phyloP scores from a whole-genome alignment of 2,113 vertebrate species.

The Vidua macroura region DNA sequence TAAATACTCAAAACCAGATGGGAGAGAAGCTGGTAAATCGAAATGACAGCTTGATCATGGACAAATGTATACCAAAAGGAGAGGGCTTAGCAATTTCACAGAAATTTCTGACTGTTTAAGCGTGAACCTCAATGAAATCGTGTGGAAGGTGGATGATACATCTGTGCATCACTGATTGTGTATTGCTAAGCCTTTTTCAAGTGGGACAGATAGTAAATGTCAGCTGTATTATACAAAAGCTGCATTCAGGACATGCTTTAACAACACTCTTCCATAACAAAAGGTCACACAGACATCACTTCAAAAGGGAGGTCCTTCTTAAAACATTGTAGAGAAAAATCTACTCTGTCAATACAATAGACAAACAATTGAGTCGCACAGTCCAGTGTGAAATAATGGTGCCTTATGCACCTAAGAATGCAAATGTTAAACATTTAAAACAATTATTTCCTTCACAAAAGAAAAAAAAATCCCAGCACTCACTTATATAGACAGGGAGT shows the following conservation, averaged over 20 bases:
- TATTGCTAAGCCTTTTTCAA: background rate
- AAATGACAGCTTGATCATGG: background rate
- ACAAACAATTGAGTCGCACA: background rate
- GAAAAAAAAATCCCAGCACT: background rate
- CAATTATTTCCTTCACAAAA: background rate
- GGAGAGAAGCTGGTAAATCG: background rate
- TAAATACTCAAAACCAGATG: background rate
- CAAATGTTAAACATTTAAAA: background rate
- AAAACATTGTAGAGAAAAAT: background rate
- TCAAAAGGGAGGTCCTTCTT: background rate
- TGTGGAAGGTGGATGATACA: background rate
- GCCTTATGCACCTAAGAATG: background rate
- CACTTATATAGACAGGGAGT: background rate
- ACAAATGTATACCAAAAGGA: background rate
- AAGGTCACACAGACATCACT: background rate
- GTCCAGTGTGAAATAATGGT: background rate
- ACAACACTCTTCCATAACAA: background rate
- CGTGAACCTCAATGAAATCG: background rate
- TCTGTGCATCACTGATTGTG: background rate
- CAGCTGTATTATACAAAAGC: background rate
- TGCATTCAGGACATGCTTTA: background rate
- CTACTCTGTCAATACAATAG: background rate
- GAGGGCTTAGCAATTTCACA: background rate
- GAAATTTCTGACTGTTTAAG: background rate
- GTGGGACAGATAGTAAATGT: background rate